These are phyloP conservation scores for Parasteatoda lunata DNA, from an alignment of 2,888 invertebrate species.

Conservation along the genomic window DNA sequence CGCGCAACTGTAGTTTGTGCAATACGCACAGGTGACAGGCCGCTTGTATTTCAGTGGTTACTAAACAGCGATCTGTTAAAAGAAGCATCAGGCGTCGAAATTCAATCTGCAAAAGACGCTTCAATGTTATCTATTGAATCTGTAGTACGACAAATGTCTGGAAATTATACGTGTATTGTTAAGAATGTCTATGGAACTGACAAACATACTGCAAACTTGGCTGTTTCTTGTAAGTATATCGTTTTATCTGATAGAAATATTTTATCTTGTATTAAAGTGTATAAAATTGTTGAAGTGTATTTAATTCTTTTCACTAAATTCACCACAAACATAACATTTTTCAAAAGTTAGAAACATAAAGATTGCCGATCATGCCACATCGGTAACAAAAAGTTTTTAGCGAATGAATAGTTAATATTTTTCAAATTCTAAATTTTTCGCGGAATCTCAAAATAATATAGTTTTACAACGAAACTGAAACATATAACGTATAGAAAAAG, in stretches of 20 bases:
- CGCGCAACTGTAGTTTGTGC: conserved; percentile 68
- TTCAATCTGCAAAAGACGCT: conserved; percentile 43
- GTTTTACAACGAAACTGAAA: too few relatives aligned
- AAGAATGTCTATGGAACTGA: conserved; percentile 59
- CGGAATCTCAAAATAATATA: too few relatives aligned
- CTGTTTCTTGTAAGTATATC: conserved; percentile 57
- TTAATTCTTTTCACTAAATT: not conserved
- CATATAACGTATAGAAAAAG: too few relatives aligned
- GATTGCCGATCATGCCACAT: too few relatives aligned
- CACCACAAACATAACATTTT: not conserved
- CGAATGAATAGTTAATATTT: too few relatives aligned
- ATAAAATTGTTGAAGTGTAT: not conserved
- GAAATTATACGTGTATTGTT: conserved; percentile 69
- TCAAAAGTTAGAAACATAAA: too few relatives aligned
- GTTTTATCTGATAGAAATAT: not conserved
- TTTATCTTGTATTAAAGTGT: not conserved
- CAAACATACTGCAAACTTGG: conserved; percentile 48
- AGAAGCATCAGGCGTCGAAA: conserved; percentile 33
- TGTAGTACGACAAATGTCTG: conserved; percentile 46
- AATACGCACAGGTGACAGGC: conserved; percentile 69
- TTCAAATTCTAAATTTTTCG: too few relatives aligned
- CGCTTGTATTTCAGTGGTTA: conserved; percentile 69
- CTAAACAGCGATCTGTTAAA: conserved; percentile 36
- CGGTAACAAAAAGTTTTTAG: too few relatives aligned
- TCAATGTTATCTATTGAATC: conserved; percentile 67